Conservation (phyloP, 2,113 vertebrate genomes). For the Chaenocephalus aceratus region DNA sequence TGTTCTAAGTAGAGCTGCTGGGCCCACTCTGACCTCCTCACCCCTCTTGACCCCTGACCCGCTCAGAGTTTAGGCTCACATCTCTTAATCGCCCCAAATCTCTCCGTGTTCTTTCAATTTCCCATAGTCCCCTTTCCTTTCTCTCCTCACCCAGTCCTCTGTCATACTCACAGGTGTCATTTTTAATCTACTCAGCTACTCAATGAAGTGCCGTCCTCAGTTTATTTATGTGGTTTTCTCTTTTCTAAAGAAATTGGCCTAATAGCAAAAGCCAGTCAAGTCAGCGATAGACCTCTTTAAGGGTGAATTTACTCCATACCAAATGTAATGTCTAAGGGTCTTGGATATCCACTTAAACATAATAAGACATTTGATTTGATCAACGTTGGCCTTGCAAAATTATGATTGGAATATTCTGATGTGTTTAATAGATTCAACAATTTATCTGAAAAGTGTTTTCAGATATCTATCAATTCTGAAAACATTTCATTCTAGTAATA, state of each 20-base stretch:
- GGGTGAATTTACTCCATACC: background rate
- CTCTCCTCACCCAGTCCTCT: slow-evolving; percentile 27
- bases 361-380: background rate
- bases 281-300: background rate
- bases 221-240: background rate
- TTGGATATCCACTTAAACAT: background rate
- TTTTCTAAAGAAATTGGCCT: background rate
- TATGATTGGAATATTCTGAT: background rate
- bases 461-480: background rate
- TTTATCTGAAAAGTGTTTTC: background rate
- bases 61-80: slow-evolving; percentile 59
- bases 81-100: slow-evolving; percentile 59
- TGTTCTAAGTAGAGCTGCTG: slow-evolving; percentile 77
- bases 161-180: slow-evolving; percentile 48
- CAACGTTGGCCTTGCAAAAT: background rate
- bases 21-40: slow-evolving; percentile 68
- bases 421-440: background rate
- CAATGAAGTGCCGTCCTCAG: background rate
- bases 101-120: slow-evolving; percentile 21
- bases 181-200: slow-evolving; percentile 8
- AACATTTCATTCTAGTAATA: background rate
- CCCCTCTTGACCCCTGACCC: slow-evolving; percentile 76
- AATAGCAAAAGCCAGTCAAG: background rate
- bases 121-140: slow-evolving; percentile 24
- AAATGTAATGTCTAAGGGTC: background rate